Conservation (phyloP, 2,797 vertebrate genomes). For the Distichodus sexfasciatus region DNA sequence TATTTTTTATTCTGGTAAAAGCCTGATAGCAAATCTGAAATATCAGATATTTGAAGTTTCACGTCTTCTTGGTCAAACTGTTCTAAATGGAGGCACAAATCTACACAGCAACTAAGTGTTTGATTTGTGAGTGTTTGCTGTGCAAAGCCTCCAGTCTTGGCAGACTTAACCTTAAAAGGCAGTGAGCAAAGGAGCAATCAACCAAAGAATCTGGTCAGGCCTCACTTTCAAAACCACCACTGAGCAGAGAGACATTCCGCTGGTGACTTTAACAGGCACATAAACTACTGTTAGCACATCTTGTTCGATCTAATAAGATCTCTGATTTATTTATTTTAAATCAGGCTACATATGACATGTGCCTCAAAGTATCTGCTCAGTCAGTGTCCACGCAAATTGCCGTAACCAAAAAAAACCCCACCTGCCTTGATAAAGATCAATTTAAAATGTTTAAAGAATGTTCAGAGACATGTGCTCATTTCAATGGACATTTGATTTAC, state of each 20-base stretch:
- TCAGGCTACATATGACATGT: no score
- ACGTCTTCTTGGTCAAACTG: constrained; percentile 47
- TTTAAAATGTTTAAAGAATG: no score
- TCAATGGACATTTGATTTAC: no score
- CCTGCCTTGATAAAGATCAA: no score
- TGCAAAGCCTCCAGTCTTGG: constrained; percentile 57
- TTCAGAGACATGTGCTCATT: no score
- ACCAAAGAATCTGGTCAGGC: constrained; percentile 71
- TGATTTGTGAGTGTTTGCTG: constrained; percentile 74
- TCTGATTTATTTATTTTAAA: no score
- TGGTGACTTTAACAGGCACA: constrained; percentile 54
- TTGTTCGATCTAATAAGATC: constrained; percentile 20
- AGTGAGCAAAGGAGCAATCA: constrained; percentile 73
- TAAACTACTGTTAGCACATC: constrained; percentile 57
- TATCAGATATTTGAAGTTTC: constrained; percentile 58
- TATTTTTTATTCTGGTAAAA: constrained; percentile 27
- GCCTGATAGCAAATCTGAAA: neutral
- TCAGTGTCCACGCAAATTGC: no score
- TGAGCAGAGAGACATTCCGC: constrained; percentile 38
- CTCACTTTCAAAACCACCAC: constrained; percentile 63
- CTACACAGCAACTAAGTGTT: constrained; percentile 60
- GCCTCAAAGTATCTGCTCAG: no score
- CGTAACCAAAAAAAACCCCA: no score
- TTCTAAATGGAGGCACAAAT: constrained; percentile 56
- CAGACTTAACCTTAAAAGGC: constrained; percentile 81